phyloP scores from a whole-genome alignment of 2,888 invertebrate genomes.

The Dynastes grantii region DNA sequence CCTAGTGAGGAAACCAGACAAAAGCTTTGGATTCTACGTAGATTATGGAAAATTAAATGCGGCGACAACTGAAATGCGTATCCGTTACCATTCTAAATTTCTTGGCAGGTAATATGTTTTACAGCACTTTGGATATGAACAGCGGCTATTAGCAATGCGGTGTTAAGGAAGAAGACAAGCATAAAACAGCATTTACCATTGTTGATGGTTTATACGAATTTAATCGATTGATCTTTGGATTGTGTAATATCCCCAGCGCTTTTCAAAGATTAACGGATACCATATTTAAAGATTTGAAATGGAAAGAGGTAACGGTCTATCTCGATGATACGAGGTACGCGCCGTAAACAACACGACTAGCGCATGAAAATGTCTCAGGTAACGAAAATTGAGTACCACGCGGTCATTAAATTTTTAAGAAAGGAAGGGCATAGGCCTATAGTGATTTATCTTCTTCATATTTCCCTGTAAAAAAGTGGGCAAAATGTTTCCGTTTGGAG shows the following conservation, averaged over 20 bases:
- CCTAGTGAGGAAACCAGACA: neutral
- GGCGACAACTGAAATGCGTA: slow-evolving; percentile 25
- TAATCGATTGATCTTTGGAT: slow-evolving; percentile 57
- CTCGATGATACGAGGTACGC: no score
- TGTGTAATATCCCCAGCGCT: slow-evolving; percentile 57
- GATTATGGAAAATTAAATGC: slow-evolving; percentile 37
- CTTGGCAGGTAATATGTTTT: slow-evolving; percentile 54
- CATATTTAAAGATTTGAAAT: slow-evolving; percentile 55
- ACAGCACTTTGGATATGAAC: slow-evolving; percentile 56
- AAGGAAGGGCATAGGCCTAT: no score
- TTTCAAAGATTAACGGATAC: slow-evolving; percentile 56
- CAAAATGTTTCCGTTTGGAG: no score
- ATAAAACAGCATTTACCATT: slow-evolving; percentile 7
- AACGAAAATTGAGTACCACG: no score
- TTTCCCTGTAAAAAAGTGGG: no score
- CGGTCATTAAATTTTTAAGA: no score
- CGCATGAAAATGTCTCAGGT: no score
- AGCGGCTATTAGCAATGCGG: slow-evolving; percentile 57
- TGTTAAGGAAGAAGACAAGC: neutral
- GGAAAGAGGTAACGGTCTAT: slow-evolving; percentile 42
- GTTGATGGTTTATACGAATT: slow-evolving; percentile 57
- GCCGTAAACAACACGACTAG: no score
- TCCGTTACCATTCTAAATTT: slow-evolving; percentile 52
- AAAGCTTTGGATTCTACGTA: slow-evolving; percentile 16
- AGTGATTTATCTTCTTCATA: no score